Conservation (phyloP, 2,797 vertebrate genomes). For the Pygocentrus nattereri region DNA sequence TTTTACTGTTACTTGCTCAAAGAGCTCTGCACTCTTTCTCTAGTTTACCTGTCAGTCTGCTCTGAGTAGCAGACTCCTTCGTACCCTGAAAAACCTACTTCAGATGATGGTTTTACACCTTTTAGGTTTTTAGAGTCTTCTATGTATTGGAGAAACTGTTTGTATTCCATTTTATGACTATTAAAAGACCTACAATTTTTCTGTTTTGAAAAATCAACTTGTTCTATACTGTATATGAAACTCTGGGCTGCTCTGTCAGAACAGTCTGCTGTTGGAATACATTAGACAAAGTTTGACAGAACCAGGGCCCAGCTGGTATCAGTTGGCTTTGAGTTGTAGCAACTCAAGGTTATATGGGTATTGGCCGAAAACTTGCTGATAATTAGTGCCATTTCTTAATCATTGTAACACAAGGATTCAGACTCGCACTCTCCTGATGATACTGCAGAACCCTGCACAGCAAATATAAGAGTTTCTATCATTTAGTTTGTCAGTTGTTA, state of each 20-base stretch:
- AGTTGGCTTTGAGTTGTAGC: too few relatives aligned
- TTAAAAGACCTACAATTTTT: conserved; percentile 71
- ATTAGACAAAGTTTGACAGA: not conserved
- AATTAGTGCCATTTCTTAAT: too few relatives aligned
- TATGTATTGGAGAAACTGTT: conserved; percentile 68
- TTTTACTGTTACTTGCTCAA: conserved; percentile 65
- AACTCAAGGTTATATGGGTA: too few relatives aligned
- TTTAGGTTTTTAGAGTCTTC: conserved; percentile 70
- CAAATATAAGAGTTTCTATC: too few relatives aligned
- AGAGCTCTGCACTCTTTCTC: conserved; percentile 62
- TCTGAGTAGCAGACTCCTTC: conserved; percentile 46
- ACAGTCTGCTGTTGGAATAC: not conserved
- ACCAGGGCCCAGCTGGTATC: too few relatives aligned
- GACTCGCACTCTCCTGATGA: too few relatives aligned
- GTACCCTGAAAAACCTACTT: conserved; percentile 62
- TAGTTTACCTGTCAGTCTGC: conserved; percentile 54
- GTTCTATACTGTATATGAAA: not conserved
- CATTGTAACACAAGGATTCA: too few relatives aligned
- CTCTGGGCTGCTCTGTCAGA: not conserved
- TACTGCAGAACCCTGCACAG: too few relatives aligned
- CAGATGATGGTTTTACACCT: conserved; percentile 63
- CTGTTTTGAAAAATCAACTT: conserved; percentile 14
- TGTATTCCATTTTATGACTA: conserved; percentile 76
- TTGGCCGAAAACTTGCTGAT: too few relatives aligned
- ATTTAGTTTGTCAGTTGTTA: too few relatives aligned